A percentile compares a stretch with the other conserved stretches of the same genome.
These are phyloP conservation scores for Melanotaenia trifasciata DNA, from an alignment of 2,797 vertebrate species.

Conservation along the genomic window DNA sequence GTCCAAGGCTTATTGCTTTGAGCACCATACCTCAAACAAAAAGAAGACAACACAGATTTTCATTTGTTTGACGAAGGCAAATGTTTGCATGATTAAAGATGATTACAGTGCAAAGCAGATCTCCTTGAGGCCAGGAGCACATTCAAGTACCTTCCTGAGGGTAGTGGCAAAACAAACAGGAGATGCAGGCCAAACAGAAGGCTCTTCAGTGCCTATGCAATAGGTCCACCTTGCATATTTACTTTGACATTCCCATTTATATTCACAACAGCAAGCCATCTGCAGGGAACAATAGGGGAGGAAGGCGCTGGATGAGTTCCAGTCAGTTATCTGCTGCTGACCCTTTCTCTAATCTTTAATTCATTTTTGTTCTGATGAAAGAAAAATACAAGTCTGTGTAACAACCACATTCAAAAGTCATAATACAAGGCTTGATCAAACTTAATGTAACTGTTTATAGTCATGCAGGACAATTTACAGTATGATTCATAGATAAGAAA, in stretches of 20 bases:
- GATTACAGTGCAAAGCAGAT: constrained; percentile 57
- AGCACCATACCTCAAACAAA: constrained; percentile 25
- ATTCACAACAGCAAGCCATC: constrained; percentile 43
- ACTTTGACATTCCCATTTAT: constrained; percentile 61
- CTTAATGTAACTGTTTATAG: background rate
- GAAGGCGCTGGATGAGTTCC: constrained; percentile 16
- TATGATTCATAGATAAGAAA: background rate
- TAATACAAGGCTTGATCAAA: background rate
- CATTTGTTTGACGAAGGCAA: constrained; percentile 61
- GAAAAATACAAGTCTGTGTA: background rate
- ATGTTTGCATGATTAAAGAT: constrained; percentile 78
- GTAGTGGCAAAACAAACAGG: constrained; percentile 74
- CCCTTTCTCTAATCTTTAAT: background rate
- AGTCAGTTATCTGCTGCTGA: constrained; percentile 36
- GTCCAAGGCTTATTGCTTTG: constrained; percentile 12
- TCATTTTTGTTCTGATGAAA: background rate
- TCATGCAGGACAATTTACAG: background rate
- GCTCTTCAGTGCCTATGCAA: constrained; percentile 65
- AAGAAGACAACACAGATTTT: constrained; percentile 29
- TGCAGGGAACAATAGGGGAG: constrained; percentile 5
- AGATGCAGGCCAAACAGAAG: constrained; percentile 57
- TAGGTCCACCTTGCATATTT: constrained; percentile 68
- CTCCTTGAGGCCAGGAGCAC: constrained; percentile 68
- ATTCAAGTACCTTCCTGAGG: constrained; percentile 68
- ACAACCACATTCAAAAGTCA: background rate